Evolutionary conservation across 2,888 invertebrate genomes (phyloP), one percentile per base, ranked within the genome.

Genomic region (Cryptosula pallasiana): DNA sequence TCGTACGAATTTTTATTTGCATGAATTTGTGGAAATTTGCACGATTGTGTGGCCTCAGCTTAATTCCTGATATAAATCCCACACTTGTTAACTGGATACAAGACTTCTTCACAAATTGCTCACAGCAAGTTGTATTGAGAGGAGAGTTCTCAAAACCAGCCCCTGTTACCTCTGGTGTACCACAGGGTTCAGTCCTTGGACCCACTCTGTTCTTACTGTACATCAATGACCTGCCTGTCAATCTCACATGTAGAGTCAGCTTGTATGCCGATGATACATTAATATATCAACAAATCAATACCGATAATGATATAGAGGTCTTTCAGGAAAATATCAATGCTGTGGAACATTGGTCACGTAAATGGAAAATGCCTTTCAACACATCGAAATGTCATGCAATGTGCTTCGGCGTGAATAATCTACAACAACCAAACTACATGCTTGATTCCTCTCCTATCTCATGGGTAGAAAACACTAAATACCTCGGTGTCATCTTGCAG

Each of bases 211-310:
- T 76, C 72, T 73, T 76, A 1, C 1, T 75, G 9, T 75, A 72
- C 55, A 76, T 77, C 9, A 76, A 77, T 58, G 77, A 77, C 69
- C 70, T 74, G 2, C 76, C 75, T 34, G 36, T 70, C 16, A 16
- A 57, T 25, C 55, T 73, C 13, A 58, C 54, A 16, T 75, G 73
- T 16, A 63, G 34, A 23, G 63, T 71, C 1, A 13, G 73, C 13
- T 72, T 76, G 0, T 75, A 76, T 71, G 75, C 76, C 13, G 76
- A 76, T 71, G 75, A 76, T 71, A 73, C 73, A 35, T 57, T 75
- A n/a, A 23, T 75, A 9, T 75, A 76, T 55, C 55, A 73, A 20
- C 36, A 20, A 16, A 70, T 77, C 20, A 29, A 2, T 2, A 32
- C 2, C 5, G 63, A 3, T 32, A 9, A 63, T 32, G 74, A 74